Percentiles rank a stretch among this genome's conserved stretches.
Evolutionary conservation across 2,113 vertebrate species (phyloP).

Genomic region (Passer montanus): DNA sequence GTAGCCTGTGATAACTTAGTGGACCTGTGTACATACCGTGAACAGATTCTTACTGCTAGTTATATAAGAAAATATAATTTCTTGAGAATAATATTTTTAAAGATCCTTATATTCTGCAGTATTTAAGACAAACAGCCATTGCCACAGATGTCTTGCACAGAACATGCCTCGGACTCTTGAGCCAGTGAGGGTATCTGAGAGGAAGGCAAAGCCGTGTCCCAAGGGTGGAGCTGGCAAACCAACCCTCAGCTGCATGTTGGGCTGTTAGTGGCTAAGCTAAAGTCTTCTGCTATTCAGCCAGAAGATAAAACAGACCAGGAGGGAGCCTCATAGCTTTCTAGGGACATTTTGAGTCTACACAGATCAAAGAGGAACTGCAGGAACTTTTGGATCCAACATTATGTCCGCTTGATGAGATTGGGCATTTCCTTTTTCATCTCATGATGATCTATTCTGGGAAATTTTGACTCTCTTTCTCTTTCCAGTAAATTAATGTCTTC

Average conservation of each 20-base stretch:
- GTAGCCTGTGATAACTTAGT: not conserved
- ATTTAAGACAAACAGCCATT: not conserved
- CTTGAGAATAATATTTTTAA: not conserved
- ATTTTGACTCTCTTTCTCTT: not conserved
- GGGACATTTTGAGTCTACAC: not conserved
- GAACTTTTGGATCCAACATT: not conserved
- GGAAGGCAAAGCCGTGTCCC: not conserved
- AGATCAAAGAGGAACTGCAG: not conserved
- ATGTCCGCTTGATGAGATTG: not conserved
- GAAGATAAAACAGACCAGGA: not conserved
- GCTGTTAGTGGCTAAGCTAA: not conserved
- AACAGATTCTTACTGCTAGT: not conserved
- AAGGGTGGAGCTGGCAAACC: not conserved
- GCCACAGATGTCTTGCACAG: not conserved
- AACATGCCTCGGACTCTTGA: not conserved
- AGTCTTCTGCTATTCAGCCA: not conserved
- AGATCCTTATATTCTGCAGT: not conserved
- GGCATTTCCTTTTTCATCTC: not conserved
- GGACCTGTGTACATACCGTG: accelerated
- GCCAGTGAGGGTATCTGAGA: not conserved
- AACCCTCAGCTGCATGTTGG: not conserved
- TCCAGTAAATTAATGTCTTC: constrained; percentile 36
- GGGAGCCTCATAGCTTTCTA: not conserved
- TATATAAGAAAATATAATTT: not conserved
- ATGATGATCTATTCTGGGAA: not conserved